phyloP scores from a whole-genome alignment of 2,888 invertebrate genomes.

The Dolichopus griseipennis region DNA sequence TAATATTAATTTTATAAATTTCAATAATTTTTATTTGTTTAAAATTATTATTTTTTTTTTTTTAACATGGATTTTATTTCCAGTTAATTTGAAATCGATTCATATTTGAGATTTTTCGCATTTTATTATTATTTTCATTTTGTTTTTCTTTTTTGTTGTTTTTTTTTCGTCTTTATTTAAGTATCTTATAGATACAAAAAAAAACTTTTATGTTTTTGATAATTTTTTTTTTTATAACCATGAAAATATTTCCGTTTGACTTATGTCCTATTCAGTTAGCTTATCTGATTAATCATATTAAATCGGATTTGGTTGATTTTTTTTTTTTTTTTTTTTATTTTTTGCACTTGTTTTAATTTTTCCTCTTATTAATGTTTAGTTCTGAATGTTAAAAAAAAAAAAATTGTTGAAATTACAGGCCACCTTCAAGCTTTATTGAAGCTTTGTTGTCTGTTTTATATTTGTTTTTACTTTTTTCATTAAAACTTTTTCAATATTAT shows the following conservation, averaged over 20 bases:
- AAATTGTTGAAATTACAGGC: not conserved
- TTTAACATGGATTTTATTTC: not conserved
- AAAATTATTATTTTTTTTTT: not conserved
- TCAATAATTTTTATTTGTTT: not conserved
- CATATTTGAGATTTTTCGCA: not conserved
- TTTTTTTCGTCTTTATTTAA: not conserved
- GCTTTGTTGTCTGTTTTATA: not conserved
- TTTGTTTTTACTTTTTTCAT: not conserved
- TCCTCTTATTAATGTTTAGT: too few relatives aligned
- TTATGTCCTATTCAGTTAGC: constrained; percentile 3
- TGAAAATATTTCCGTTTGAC: constrained; percentile 6
- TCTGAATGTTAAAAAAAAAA: too few relatives aligned
- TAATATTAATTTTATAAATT: not conserved
- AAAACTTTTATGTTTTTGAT: not conserved
- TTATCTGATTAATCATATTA: constrained; percentile 1
- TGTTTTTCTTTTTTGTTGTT: not conserved
- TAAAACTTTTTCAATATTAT: not conserved
- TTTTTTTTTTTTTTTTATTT: not conserved
- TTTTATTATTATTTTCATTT: not conserved
- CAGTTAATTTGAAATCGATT: not conserved
- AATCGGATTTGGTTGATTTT: not conserved
- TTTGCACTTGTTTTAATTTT: not conserved
- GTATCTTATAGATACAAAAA: too few relatives aligned
- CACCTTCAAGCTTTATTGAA: not conserved
- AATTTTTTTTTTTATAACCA: not conserved